Percentiles rank a stretch among this genome's conserved stretches.
Conservation (phyloP, 2,113 vertebrate species). For the Grammomys surdaster region DNA sequence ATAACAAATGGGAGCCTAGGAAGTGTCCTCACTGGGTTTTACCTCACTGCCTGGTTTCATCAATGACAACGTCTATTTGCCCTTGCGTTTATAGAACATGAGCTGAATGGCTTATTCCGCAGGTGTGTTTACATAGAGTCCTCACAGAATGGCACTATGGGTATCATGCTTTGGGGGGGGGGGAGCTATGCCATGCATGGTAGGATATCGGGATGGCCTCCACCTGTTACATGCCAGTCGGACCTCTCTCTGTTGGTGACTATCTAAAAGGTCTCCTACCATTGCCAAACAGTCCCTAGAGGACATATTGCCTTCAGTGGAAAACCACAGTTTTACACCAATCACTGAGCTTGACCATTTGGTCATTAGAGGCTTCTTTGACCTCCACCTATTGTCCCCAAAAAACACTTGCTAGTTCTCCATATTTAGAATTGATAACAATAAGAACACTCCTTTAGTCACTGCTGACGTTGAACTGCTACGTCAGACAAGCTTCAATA, state of each 20-base stretch:
- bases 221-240: not conserved
- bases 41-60: not conserved
- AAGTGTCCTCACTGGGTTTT: not conserved
- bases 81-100: not conserved
- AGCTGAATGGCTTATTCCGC: not conserved
- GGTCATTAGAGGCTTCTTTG: conserved; percentile 21
- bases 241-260: not conserved
- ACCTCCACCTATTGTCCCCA: not conserved
- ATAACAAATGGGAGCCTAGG: not conserved
- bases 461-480: not conserved
- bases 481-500: not conserved
- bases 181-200: too few relatives aligned
- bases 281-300: not conserved
- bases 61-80: not conserved
- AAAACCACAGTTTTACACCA: not conserved
- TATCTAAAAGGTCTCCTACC: not conserved
- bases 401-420: not conserved
- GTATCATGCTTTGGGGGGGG: not conserved
- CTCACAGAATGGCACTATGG: not conserved
- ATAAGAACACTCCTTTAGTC: not conserved
- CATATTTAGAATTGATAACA: not conserved
- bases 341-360: conserved; percentile 8
- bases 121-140: not conserved
- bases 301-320: not conserved
- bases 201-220: not conserved